These are phyloP conservation scores for Galemys pyrenaicus DNA, from an alignment of 2,113 vertebrate genomes.

Conservation along the genomic window DNA sequence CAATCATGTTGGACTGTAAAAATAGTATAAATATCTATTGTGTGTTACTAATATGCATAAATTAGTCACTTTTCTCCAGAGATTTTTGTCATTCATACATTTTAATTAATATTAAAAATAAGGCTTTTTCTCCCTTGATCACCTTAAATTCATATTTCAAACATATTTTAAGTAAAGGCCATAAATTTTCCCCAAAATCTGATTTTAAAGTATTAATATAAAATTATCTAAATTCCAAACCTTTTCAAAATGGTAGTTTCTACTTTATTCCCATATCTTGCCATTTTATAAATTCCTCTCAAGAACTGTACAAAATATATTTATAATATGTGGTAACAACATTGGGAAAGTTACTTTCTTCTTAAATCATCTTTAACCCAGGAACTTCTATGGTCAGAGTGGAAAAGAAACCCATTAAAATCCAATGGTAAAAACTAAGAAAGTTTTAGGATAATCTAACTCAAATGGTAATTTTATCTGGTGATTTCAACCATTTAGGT, in stretches of 20 bases:
- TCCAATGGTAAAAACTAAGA: constrained; percentile 22
- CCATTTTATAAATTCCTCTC: constrained; percentile 17
- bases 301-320: background rate
- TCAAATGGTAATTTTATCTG: background rate
- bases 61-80: background rate
- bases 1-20: background rate
- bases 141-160: constrained; percentile 13
- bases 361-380: constrained; percentile 30
- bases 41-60: background rate
- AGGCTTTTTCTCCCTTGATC: constrained; percentile 7
- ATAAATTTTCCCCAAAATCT: background rate
- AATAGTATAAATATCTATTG: background rate
- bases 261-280: background rate
- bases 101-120: constrained; percentile 54
- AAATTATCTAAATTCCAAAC: constrained; percentile 16
- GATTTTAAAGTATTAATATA: constrained; percentile 12
- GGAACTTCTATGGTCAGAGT: background rate
- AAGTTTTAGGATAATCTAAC: background rate
- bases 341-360: background rate
- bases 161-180: constrained; percentile 11
- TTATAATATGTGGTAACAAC: background rate
- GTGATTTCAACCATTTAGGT: background rate
- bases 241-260: constrained; percentile 17
- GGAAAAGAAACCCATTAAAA: background rate
- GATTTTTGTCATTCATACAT: background rate